phyloP scores from a whole-genome alignment of 2,888 invertebrate genomes.

The Drosophila mercatorum region DNA sequence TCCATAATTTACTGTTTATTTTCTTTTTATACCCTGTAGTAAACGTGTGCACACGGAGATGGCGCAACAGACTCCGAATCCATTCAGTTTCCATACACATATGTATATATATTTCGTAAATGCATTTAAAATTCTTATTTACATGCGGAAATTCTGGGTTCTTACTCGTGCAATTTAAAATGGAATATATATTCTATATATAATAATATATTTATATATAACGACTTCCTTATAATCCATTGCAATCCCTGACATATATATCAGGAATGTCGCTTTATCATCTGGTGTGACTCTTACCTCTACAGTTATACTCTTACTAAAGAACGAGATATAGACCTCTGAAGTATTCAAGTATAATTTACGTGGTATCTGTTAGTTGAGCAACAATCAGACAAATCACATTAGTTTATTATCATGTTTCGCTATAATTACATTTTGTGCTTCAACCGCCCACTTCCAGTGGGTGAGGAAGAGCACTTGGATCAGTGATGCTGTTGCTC shows the following conservation, averaged over 20 bases:
- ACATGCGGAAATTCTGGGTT: not conserved
- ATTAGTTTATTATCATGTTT: slow-evolving; percentile 30
- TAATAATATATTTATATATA: not conserved
- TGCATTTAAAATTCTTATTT: not conserved
- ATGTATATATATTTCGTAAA: not conserved
- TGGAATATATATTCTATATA: not conserved
- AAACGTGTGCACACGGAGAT: not conserved
- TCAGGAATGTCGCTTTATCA: too few relatives aligned
- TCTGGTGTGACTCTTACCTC: not conserved
- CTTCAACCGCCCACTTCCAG: slow-evolving; percentile 34
- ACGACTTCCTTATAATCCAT: not conserved
- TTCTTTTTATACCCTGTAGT: slow-evolving; percentile 38
- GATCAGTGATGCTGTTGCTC: slow-evolving; percentile 30
- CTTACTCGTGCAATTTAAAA: not conserved
- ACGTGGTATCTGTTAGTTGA: slow-evolving; percentile 19
- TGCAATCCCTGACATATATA: not conserved
- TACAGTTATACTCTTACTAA: not conserved
- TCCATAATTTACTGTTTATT: slow-evolving; percentile 54
- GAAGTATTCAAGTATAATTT: not conserved
- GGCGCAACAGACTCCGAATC: not conserved
- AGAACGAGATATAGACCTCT: not conserved
- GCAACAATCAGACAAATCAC: not conserved
- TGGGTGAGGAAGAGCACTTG: slow-evolving; percentile 38
- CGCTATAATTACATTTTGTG: slow-evolving; percentile 41
- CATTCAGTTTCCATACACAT: not conserved